A percentile compares a stretch with the other conserved stretches of the same genome.
Conservation (phyloP, 2,797 vertebrate genomes). For the Antennarius maculatus region DNA sequence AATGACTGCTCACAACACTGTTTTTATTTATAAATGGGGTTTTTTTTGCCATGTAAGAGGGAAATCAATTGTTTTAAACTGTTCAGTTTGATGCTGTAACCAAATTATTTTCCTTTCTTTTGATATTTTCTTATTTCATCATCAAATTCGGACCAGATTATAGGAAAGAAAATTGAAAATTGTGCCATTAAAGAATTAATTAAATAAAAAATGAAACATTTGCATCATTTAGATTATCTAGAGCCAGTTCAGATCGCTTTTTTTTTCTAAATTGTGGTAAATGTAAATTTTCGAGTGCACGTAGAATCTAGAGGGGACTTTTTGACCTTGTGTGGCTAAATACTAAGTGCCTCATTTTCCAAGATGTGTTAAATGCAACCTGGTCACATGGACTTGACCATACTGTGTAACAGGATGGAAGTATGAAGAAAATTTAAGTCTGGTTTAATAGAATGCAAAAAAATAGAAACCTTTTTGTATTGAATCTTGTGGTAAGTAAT, state of each 20-base stretch:
- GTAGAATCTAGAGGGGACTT: slow-evolving; percentile 76
- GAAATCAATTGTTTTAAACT: slow-evolving; percentile 19
- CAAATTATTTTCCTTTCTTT: slow-evolving; percentile 22
- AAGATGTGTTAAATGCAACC: slow-evolving; percentile 82
- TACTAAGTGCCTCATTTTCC: slow-evolving; percentile 95
- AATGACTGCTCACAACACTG: slow-evolving; percentile 39
- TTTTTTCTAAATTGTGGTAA: slow-evolving; percentile 77
- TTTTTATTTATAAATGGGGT: slow-evolving; percentile 34
- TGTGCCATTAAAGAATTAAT: slow-evolving; percentile 18
- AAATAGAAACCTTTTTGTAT: slow-evolving; percentile 48
- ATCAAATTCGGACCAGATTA: slow-evolving; percentile 17
- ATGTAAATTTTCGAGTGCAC: slow-evolving; percentile 66
- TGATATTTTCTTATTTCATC: slow-evolving; percentile 18
- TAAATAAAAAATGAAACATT: background rate
- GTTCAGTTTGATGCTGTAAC: slow-evolving; percentile 31
- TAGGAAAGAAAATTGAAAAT: slow-evolving; percentile 27
- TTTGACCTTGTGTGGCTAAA: slow-evolving; percentile 83
- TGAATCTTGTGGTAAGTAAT: slow-evolving; percentile 60
- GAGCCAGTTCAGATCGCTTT: slow-evolving; percentile 60
- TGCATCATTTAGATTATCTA: background rate
- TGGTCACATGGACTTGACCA: slow-evolving; percentile 43
- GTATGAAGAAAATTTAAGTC: slow-evolving; percentile 50
- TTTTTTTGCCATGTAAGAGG: slow-evolving; percentile 16
- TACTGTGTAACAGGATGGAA: slow-evolving; percentile 12
- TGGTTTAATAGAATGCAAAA: slow-evolving; percentile 63